Conservation (phyloP, 1,140 invertebrate genomes). For the Lordiphosa mommai region DNA sequence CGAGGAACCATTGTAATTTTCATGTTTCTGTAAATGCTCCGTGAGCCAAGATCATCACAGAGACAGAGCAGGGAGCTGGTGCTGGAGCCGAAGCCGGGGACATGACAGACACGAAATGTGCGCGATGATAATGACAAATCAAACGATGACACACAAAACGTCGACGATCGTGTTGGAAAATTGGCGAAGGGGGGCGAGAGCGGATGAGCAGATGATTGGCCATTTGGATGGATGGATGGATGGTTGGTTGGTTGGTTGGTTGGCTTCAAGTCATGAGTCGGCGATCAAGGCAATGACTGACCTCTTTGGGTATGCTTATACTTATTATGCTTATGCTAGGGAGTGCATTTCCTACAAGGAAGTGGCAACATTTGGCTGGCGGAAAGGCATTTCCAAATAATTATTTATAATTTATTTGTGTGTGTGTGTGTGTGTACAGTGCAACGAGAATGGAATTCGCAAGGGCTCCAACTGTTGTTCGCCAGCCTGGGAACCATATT, state of each 20-base stretch:
- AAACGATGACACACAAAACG: conserved; percentile 77
- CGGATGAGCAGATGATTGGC: conserved; percentile 55
- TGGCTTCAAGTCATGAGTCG: conserved; percentile 28
- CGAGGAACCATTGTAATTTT: conserved; percentile 64
- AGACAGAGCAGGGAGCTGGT: conserved; percentile 13
- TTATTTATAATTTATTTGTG: conserved; percentile 64
- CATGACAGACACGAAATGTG: conserved; percentile 41
- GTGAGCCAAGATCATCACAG: neutral
- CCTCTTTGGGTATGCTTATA: conserved; percentile 3
- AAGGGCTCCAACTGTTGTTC: conserved; percentile 20
- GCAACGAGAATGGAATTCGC: conserved; percentile 10
- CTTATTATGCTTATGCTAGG: conserved; percentile 1
- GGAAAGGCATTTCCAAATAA: conserved; percentile 43
- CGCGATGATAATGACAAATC: conserved; percentile 77
- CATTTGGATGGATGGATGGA: conserved; percentile 37
- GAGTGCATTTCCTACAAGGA: conserved; percentile 34
- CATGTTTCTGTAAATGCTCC: conserved; percentile 58
- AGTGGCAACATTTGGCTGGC: conserved; percentile 11
- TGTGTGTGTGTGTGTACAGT: no score
- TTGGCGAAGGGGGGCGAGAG: conserved; percentile 28
- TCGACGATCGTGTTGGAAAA: conserved; percentile 66
- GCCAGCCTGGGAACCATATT: conserved; percentile 70
- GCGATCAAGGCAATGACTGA: conserved; percentile 23
- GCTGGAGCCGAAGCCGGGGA: conserved; percentile 9
- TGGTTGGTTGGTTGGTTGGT: conserved; percentile 6